A percentile compares a stretch with the other conserved stretches of the same genome.
phyloP scores from a whole-genome alignment of 2,797 vertebrate species.

The Heliangelus exortis region DNA sequence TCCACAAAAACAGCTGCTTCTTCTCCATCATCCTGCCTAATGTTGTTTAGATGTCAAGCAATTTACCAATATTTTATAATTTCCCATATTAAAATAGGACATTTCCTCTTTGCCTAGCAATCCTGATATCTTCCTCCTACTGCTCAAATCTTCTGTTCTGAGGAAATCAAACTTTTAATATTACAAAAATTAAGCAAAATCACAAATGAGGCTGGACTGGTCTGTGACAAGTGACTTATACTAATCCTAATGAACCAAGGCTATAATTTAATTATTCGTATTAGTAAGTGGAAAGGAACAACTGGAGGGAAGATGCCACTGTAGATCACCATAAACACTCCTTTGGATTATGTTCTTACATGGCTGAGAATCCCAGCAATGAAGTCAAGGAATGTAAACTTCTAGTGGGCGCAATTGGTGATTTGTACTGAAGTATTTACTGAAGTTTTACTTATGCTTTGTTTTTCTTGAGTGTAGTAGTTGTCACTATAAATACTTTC shows the following conservation, averaged over 20 bases:
- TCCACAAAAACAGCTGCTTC: slow-evolving; percentile 33
- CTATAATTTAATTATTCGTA: not conserved
- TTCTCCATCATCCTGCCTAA: not conserved
- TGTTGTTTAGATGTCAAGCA: not conserved
- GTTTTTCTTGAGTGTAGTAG: not conserved
- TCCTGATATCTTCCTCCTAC: not conserved
- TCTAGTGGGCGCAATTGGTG: not conserved
- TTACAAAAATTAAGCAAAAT: not conserved
- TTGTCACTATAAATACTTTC: not conserved
- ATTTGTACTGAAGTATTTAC: not conserved
- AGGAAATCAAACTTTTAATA: not conserved
- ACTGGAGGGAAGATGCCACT: not conserved
- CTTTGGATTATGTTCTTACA: not conserved
- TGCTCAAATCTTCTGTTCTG: not conserved
- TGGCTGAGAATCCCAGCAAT: not conserved
- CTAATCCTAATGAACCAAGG: not conserved
- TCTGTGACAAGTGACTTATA: not conserved
- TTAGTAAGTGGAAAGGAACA: not conserved
- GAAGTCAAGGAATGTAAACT: not conserved
- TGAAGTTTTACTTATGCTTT: not conserved
- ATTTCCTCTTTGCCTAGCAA: not conserved
- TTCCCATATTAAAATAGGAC: not conserved
- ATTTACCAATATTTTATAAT: slow-evolving; percentile 18
- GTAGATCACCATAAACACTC: not conserved
- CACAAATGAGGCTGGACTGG: not conserved